Conservation (phyloP, 2,888 invertebrate species). For the Biston betularia region DNA sequence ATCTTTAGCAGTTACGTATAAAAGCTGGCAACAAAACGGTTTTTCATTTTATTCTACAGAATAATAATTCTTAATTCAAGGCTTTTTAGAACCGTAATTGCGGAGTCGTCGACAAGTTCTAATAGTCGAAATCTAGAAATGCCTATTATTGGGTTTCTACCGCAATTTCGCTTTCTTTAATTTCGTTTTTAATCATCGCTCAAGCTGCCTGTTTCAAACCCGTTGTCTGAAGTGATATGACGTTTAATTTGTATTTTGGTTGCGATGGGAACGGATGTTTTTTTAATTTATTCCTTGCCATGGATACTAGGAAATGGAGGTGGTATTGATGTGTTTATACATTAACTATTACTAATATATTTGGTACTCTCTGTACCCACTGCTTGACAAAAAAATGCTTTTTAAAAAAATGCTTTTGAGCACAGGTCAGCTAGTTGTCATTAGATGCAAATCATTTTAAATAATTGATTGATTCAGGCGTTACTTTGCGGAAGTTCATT, state of each 20-base stretch:
- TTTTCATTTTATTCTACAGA: constrained; percentile 3
- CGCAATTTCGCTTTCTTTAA: constrained; percentile 62
- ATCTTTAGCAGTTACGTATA: constrained; percentile 18
- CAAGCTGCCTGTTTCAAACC: constrained; percentile 52
- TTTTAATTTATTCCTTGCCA: no score
- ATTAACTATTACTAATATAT: no score
- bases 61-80: constrained; percentile 33
- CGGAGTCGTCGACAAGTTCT: constrained; percentile 35
- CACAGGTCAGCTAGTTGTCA: no score
- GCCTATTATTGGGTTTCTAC: constrained; percentile 22
- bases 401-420: no score
- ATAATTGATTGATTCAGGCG: no score
- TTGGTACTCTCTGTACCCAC: no score
- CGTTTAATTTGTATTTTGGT: constrained; percentile 32
- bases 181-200: constrained; percentile 61
- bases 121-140: constrained; percentile 34
- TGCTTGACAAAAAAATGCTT: no score
- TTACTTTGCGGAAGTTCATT: no score
- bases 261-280: neutral
- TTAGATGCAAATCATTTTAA: no score
- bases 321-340: no score
- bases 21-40: constrained; percentile 1
- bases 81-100: constrained; percentile 32
- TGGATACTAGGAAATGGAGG: no score
- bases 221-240: constrained; percentile 21